Percentiles rank a stretch among this genome's conserved stretches.
These are phyloP conservation scores for Caenorhabditis afra DNA, from an alignment of 2,888 invertebrate genomes.

Conservation along the genomic window DNA sequence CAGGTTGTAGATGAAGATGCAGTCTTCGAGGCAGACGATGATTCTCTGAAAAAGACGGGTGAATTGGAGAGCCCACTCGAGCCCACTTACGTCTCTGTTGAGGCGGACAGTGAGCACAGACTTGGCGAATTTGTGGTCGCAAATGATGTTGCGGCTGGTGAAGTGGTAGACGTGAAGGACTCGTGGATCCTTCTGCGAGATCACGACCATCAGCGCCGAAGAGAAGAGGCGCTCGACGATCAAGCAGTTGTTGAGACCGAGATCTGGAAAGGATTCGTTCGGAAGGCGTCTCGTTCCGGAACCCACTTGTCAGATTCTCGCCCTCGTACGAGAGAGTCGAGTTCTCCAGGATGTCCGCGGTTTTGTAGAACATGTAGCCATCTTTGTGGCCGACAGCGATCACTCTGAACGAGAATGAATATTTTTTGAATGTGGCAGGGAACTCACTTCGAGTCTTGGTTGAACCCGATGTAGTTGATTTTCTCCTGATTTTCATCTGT, in stretches of 20 bases:
- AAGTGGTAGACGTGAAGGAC: slow-evolving; percentile 96
- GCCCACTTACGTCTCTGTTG: slow-evolving; percentile 89
- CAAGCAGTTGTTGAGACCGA: slow-evolving; percentile 45
- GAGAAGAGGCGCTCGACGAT: slow-evolving; percentile 94
- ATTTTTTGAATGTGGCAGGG: background rate
- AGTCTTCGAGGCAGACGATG: slow-evolving; percentile 97
- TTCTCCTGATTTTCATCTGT: slow-evolving; percentile 38
- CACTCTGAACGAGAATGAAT: slow-evolving; percentile 83
- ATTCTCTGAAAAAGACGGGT: slow-evolving; percentile 85
- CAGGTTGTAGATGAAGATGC: slow-evolving; percentile 97
- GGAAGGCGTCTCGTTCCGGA: background rate
- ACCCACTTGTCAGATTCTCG: slow-evolving; percentile 46
- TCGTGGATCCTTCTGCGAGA: slow-evolving; percentile 89
- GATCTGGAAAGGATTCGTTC: slow-evolving; percentile 13
- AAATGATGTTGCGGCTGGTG: slow-evolving; percentile 87
- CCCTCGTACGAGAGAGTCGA: slow-evolving; percentile 55
- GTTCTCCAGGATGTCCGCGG: slow-evolving; percentile 85
- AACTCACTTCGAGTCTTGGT: slow-evolving; percentile 97
- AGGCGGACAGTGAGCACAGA: slow-evolving; percentile 95
- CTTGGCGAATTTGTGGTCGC: slow-evolving; percentile 95
- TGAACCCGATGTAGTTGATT: slow-evolving; percentile 87
- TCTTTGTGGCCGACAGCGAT: slow-evolving; percentile 92
- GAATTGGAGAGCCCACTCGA: too few relatives aligned
- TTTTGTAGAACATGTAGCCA: slow-evolving; percentile 92
- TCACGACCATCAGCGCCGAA: slow-evolving; percentile 95